These are phyloP conservation scores for Leuciscus idus DNA, from an alignment of 2,113 vertebrate genomes.

Conservation along the genomic window DNA sequence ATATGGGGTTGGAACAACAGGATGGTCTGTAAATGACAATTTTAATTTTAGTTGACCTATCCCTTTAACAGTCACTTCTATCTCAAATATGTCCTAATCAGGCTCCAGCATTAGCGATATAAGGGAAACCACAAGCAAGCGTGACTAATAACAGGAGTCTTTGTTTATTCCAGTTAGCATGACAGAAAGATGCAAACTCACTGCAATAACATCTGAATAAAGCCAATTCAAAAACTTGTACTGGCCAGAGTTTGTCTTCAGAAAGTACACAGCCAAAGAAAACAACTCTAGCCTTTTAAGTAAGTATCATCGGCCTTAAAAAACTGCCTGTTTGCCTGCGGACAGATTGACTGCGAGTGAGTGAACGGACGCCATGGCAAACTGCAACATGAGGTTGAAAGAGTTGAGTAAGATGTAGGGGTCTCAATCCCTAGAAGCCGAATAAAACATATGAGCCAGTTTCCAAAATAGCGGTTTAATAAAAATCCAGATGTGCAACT, in stretches of 20 bases:
- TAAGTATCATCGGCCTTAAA: neutral
- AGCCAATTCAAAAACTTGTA: neutral
- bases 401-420: slow-evolving; percentile 10
- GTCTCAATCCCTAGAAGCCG: slow-evolving; percentile 50
- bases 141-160: neutral
- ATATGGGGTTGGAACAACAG: neutral
- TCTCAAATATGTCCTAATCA: neutral
- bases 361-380: neutral
- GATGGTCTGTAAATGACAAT: neutral
- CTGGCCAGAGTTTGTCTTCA: slow-evolving; percentile 13
- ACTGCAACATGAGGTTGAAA: neutral
- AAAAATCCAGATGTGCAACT: slow-evolving; percentile 63
- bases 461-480: slow-evolving; percentile 66
- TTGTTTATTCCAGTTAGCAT: slow-evolving; percentile 58
- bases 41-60: neutral
- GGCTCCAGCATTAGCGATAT: neutral
- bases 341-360: slow-evolving; percentile 10
- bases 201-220: slow-evolving; percentile 3
- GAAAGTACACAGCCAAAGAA: slow-evolving; percentile 16
- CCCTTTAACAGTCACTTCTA: neutral
- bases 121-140: neutral
- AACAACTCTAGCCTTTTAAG: neutral
- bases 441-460: slow-evolving; percentile 58
- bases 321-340: neutral
- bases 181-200: slow-evolving; percentile 44